Conservation (phyloP, 2,797 vertebrate species). For the Natrix natrix region DNA sequence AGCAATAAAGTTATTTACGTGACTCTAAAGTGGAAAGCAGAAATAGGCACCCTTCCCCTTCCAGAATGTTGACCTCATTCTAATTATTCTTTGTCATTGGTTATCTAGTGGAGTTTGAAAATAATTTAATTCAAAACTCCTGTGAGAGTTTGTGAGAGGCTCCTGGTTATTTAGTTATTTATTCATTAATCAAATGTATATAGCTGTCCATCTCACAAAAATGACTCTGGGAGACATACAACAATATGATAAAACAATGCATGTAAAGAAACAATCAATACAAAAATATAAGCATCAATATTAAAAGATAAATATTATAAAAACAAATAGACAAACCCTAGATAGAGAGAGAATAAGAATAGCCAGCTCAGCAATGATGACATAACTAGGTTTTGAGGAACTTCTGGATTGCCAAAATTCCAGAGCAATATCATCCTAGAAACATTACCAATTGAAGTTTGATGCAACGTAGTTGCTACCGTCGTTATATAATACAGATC, state of each 20-base stretch:
- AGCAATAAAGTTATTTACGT: not conserved
- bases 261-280: not conserved
- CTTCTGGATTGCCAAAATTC: not conserved
- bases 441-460: not conserved
- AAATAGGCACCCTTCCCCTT: not conserved
- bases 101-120: not conserved
- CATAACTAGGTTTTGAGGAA: not conserved
- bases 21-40: not conserved
- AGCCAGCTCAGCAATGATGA: not conserved
- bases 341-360: not conserved
- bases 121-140: not conserved
- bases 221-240: not conserved
- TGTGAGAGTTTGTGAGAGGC: not conserved
- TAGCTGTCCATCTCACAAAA: not conserved
- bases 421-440: not conserved
- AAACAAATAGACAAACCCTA: not conserved
- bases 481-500: not conserved
- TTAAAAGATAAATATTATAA: too few species aligned
- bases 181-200: too few species aligned
- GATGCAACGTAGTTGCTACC: not conserved
- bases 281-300: not conserved
- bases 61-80: not conserved
- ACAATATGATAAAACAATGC: not conserved
- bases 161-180: not conserved
- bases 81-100: not conserved